Conservation (phyloP, 2,113 vertebrate species). For the Eulacestoma nigropectus region DNA sequence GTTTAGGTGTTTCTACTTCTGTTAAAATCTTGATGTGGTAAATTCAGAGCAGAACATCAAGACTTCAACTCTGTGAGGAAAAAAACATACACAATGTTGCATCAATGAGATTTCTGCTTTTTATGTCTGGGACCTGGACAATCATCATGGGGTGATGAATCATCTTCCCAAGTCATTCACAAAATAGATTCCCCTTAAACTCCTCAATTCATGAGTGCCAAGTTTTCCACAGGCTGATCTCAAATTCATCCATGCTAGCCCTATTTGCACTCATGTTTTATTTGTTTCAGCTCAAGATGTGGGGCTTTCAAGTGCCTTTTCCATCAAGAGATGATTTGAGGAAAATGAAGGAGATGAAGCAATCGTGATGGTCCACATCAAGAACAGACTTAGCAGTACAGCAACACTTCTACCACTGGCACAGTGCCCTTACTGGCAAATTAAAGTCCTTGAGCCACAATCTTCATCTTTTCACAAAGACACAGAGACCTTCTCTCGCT, state of each 20-base stretch:
- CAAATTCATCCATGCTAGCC: neutral
- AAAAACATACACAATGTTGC: neutral
- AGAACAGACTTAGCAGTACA: neutral
- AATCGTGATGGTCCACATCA: neutral
- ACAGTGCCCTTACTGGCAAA: neutral
- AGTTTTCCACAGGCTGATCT: neutral
- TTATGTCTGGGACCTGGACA: neutral
- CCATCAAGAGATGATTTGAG: neutral
- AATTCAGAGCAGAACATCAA: neutral
- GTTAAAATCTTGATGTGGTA: neutral
- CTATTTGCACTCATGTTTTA: neutral
- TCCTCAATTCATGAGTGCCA: neutral
- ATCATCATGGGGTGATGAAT: slow-evolving; percentile 7
- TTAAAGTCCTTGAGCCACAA: neutral
- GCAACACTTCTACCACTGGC: neutral
- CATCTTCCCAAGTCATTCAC: neutral
- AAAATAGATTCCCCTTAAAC: neutral
- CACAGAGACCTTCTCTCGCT: neutral
- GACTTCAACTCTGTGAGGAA: neutral
- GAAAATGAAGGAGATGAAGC: neutral
- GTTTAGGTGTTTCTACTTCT: neutral
- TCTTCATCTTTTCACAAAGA: neutral
- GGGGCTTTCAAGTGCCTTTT: neutral
- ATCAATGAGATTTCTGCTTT: neutral
- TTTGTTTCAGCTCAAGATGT: neutral